Base-by-base conservation (phyloP, 2,113 vertebrate species). In the Bubo bubo region DNA sequence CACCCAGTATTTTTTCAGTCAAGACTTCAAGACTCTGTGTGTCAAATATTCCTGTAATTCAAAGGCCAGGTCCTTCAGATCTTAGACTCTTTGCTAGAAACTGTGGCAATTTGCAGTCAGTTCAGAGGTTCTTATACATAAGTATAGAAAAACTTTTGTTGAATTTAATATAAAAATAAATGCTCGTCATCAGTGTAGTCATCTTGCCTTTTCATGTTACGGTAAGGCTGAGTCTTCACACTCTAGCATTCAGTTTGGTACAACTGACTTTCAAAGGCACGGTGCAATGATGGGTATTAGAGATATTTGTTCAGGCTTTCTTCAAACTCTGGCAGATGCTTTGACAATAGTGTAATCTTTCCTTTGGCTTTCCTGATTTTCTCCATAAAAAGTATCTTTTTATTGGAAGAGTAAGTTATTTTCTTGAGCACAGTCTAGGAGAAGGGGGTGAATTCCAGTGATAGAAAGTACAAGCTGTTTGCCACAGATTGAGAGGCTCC, bases 91-190 rank as follows among this genome's bases (percentile, higher is more conserved):
- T 22, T 83, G 39, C 34, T 81, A 50, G 70, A 73, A 86, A 95
- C 50, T 70, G 35, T 90, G 74, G 74, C 68, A 81, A 86, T 86
- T 23, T 34, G 8, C n/a, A 74, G 73, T 67, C 56, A 64, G 0
- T 73, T 85, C 64, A 90, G 63, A 86, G 52, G 14, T 73, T 93
- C 27, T 95, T 96, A 91, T 49, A 55, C 32, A 7, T 66, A 79
- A 76, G 13, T 58, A 49, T 56, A 85, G 56, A 76, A 86, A 81
- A 50, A 18, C 12, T 89, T 82, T 72, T 89, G 53, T 82, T 95
- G 73, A 91, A 77, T 70, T 94, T 87, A 87, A 86, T 79, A 76
- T 85, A 63, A 79, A 95, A 94, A 82, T 74, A 86, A 91, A 81
- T 64, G 39, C 35, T 73, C 58, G 58, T 72, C 23, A 64, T 77